These are phyloP conservation scores for Peromyscus melanophrys DNA, from an alignment of 2,797 vertebrate species.

Conservation along the genomic window DNA sequence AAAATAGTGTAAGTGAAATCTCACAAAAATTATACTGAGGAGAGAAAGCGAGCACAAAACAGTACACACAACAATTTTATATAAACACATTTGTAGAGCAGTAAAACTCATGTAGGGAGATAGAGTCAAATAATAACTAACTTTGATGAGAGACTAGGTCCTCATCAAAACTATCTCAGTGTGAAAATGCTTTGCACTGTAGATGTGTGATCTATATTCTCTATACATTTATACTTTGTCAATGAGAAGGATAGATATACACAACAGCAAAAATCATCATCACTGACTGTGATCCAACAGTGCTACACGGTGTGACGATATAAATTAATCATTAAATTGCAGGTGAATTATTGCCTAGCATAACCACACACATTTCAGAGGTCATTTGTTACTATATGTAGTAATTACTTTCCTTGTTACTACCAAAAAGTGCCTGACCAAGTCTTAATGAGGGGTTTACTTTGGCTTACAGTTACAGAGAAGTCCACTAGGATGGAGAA, in stretches of 20 bases:
- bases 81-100: background rate
- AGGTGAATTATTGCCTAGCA: background rate
- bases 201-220: background rate
- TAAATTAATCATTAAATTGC: background rate
- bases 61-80: background rate
- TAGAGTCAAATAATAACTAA: background rate
- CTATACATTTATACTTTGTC: background rate
- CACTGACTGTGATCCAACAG: background rate
- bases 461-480: background rate
- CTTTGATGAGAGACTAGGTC: background rate
- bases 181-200: background rate
- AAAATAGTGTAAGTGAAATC: background rate
- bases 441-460: background rate
- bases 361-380: background rate
- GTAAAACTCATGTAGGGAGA: background rate
- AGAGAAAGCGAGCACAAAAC: background rate
- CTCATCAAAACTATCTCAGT: background rate
- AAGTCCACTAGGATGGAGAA: background rate
- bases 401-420: background rate
- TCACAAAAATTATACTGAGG: background rate
- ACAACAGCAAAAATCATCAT: background rate
- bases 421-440: background rate
- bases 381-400: background rate
- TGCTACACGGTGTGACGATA: background rate
- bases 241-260: background rate